phyloP scores from a whole-genome alignment of 2,888 invertebrate species.

The Spisula solida region DNA sequence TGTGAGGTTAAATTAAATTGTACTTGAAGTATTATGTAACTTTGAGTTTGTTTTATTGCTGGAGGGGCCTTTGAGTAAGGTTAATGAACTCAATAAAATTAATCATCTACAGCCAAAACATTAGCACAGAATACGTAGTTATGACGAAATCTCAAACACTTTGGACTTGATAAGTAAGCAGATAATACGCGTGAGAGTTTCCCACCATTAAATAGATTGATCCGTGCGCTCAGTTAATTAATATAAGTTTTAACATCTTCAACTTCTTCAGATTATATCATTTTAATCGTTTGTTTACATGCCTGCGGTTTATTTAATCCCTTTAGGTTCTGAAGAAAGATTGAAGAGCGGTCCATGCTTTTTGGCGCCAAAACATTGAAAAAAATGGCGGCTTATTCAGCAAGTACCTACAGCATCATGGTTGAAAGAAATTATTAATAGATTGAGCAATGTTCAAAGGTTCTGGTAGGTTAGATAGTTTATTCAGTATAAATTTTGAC shows the following conservation, averaged over 20 bases:
- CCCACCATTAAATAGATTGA: neutral
- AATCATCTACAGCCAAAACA: neutral
- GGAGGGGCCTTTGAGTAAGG: too few species aligned
- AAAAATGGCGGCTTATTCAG: neutral
- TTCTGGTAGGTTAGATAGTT: too few species aligned
- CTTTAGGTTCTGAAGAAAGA: constrained; percentile 3
- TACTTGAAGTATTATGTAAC: too few species aligned
- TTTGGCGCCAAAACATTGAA: constrained; percentile 2
- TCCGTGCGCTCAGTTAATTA: neutral
- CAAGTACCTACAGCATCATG: too few species aligned
- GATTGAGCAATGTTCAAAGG: too few species aligned
- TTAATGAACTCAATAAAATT: too few species aligned
- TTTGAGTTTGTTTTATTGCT: too few species aligned
- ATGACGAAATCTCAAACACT: neutral
- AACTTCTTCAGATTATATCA: neutral
- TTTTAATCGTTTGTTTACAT: constrained; percentile 14
- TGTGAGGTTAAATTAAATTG: too few species aligned
- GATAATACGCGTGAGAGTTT: neutral
- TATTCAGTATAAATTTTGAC: too few species aligned
- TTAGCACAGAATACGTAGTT: neutral
- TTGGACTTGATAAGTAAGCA: neutral
- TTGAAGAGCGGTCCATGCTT: neutral
- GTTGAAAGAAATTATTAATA: too few species aligned
- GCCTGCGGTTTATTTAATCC: constrained; percentile 13
- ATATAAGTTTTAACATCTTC: constrained; percentile 17